Percentiles rank a stretch among this genome's conserved stretches.
Conservation (phyloP, 2,888 invertebrate genomes). For the Lampropteryx suffumata region DNA sequence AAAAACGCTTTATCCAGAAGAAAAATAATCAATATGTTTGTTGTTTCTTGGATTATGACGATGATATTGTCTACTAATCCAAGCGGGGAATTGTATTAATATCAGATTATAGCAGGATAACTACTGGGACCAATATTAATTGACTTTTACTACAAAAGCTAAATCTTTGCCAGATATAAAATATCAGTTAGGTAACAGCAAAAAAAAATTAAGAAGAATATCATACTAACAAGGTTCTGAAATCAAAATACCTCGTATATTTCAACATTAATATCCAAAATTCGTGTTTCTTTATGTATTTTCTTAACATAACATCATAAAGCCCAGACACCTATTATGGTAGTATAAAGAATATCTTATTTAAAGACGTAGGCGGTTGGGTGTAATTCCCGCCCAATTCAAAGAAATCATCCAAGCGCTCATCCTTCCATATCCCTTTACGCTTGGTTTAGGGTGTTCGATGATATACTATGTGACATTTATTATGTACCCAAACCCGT, state of each 20-base stretch:
- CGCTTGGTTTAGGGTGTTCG: constrained; percentile 46
- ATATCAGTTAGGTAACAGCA: neutral
- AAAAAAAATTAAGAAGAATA: too few species aligned
- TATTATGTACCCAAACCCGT: constrained; percentile 59
- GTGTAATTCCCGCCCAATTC: constrained; percentile 53
- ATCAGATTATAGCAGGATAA: constrained; percentile 23
- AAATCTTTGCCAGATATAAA: neutral
- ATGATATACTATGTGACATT: constrained; percentile 44
- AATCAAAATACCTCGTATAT: too few species aligned
- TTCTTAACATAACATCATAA: constrained; percentile 32
- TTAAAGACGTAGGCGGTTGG: constrained; percentile 45
- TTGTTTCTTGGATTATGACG: constrained; percentile 8
- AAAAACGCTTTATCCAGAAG: too few species aligned
- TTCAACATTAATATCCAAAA: constrained; percentile 11
- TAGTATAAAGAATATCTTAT: constrained; percentile 44
- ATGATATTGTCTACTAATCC: neutral
- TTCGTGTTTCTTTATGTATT: too few species aligned
- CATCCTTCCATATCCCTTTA: constrained; percentile 60
- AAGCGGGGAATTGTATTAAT: constrained; percentile 11
- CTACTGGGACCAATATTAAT: constrained; percentile 23
- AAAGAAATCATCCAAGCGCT: constrained; percentile 53
- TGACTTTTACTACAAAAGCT: constrained; percentile 4
- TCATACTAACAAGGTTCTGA: too few species aligned
- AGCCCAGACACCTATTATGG: constrained; percentile 36
- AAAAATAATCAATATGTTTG: neutral